Evolutionary conservation across 2,797 vertebrate genomes (phyloP), one percentile per base, ranked within the genome.

Genomic region (Malacoraja senta): DNA sequence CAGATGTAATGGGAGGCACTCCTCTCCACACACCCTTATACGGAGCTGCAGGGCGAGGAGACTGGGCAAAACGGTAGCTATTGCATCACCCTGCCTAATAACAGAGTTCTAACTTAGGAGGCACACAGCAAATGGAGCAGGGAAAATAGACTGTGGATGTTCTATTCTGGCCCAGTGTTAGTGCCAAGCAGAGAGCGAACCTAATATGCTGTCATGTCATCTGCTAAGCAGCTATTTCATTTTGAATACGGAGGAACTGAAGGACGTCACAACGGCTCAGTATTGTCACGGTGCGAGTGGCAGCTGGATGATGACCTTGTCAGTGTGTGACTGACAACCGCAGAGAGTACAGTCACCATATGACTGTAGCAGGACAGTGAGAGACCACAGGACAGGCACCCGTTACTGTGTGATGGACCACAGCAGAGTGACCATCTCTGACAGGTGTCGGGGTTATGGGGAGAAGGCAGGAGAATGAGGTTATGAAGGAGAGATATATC

Each of bases 111-210:
- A 95, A 96, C 95, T 96, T 95, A 95, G 96, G 96, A 96, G 96
- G 96, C 96, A 96, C 93, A 94, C 94, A 96, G 96, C 96, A 97
- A 96, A 94, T 96, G 96, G 96, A 96, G 96, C 96, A 95, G 94
- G 79, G 95, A 84, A 93, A 94, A 94, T 95, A 95, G 96, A 94
- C 94, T 94, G 94, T 93, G 94, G 95, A 95, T 95, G 95, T 95
- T 95, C 96, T 97, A 97, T 97, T 97, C 95, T 96, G 95, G 95
- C 96, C 94, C 93, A 95, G 94, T 94, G 96, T 96, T 96, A 96
- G 97, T 96, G 95, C 95, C 61, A 65, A 77, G 24, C 61, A 32
- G 63, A 65, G 24, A 95, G 95, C 95, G 95, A 95, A 96, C 96
- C 95, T 94, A 95, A 95, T 94, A 96, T 95, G 95, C 95, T 94